Percentiles rank a stretch among this genome's conserved stretches.
These are phyloP conservation scores for Mastomys natalensis DNA, from an alignment of 2,113 vertebrate genomes.

Conservation along the genomic window DNA sequence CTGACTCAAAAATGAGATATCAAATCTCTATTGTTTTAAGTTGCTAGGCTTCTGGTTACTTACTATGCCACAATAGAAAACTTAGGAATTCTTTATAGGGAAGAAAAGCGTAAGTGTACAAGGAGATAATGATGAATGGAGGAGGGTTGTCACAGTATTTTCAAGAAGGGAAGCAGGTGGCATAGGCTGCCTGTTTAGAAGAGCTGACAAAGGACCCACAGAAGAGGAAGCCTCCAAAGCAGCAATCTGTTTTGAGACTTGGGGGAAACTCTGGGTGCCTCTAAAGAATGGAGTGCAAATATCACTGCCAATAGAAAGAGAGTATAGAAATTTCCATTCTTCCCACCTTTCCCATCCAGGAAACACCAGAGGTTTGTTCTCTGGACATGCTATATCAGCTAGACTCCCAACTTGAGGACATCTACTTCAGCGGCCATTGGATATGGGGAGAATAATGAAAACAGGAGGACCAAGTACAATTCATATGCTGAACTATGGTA, in stretches of 20 bases:
- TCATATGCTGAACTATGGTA: too few species aligned
- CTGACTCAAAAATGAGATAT: not conserved
- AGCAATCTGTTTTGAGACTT: not conserved
- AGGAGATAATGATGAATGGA: not conserved
- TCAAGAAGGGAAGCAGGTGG: not conserved
- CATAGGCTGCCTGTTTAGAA: not conserved
- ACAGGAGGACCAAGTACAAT: not conserved
- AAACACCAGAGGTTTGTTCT: not conserved
- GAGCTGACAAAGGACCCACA: not conserved
- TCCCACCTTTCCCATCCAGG: not conserved
- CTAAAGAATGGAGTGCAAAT: not conserved
- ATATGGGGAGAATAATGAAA: not conserved
- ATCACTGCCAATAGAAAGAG: not conserved
- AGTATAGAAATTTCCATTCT: fast-evolving
- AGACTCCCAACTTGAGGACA: not conserved
- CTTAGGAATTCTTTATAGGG: not conserved
- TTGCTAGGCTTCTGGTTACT: not conserved
- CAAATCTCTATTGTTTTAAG: constrained; percentile 3
- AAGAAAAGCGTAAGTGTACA: not conserved
- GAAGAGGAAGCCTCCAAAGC: not conserved
- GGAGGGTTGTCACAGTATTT: not conserved
- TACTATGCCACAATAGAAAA: not conserved
- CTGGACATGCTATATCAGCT: not conserved
- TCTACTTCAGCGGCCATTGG: too few species aligned
- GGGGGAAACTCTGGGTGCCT: not conserved